A percentile compares a stretch with the other conserved stretches of the same genome.
Conservation (phyloP, 1,140 invertebrate genomes). For the Drosophila navojoa region DNA sequence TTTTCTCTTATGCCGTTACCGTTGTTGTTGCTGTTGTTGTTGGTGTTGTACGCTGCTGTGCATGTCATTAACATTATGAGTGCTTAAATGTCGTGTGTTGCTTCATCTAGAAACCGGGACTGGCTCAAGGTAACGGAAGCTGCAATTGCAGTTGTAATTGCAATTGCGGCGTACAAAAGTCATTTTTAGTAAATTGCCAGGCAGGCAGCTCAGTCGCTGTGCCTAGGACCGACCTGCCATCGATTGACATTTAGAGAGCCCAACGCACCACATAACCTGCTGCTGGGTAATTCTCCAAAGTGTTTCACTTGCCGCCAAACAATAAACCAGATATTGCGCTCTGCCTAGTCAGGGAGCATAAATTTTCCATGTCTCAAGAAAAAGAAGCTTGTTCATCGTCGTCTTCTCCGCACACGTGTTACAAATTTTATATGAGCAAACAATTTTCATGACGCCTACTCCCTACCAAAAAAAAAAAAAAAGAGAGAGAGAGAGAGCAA, state of each 20-base stretch:
- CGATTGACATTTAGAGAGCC: conserved; percentile 43
- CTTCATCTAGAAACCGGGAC: conserved; percentile 14
- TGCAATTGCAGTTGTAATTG: conserved; percentile 56
- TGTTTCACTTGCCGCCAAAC: conserved; percentile 78
- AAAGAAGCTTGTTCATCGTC: conserved; percentile 14
- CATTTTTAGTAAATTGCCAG: conserved; percentile 50
- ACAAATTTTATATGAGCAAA: conserved; percentile 80
- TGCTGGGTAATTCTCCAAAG: conserved; percentile 70
- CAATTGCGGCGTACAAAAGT: conserved; percentile 24
- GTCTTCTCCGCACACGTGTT: conserved; percentile 69
- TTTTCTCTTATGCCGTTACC: conserved; percentile 17
- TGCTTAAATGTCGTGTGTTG: conserved; percentile 61
- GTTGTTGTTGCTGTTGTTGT: neutral
- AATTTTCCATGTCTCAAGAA: conserved; percentile 64
- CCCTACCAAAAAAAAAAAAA: conserved; percentile 25
- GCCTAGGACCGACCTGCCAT: conserved; percentile 6
- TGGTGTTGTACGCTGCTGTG: conserved; percentile 41
- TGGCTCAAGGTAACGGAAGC: conserved; percentile 74
- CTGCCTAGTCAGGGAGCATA: conserved; percentile 41
- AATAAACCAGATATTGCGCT: conserved; percentile 67
- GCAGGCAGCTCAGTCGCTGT: conserved; percentile 6
- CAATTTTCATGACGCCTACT: conserved; percentile 50
- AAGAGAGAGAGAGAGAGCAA: conserved; percentile 1
- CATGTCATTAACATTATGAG: conserved; percentile 83
- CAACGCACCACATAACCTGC: conserved; percentile 1